Base-by-base conservation (phyloP, 2,888 invertebrate species). In the Ypsolopha sequella region DNA sequence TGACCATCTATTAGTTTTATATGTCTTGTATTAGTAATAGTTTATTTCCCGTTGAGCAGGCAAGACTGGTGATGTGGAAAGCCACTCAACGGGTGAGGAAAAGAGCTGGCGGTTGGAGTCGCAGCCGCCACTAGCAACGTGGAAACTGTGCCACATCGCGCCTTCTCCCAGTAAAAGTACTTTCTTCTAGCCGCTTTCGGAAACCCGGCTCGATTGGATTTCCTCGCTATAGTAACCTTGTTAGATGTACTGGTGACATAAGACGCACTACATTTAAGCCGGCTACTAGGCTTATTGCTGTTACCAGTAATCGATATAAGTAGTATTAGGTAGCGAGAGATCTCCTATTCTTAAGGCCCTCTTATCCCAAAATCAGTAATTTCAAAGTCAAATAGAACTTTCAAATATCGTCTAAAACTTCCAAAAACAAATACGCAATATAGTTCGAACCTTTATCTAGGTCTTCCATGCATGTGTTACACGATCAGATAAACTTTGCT, bases 101-200 rank as follows among this genome's bases (percentile, higher is more conserved):
- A 65, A 53, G 55, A 45, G 44, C 52, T 39, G 43, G 36, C 35
- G 50, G 33, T 13, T 7, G 41, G 38, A 34, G 36, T 24, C 38
- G 36, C 24, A 33, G 35, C 38, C 34, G 14, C 4, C 38, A 6
- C 10, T 39, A 11, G 24, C 46, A 39, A 11, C 80, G 80, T 84
- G 82, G 85, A 84, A 86, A 86, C 85, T 84, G 74, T 81, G 85
- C 70, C 85, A 80, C 69, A 64, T 68, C 71, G 70, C 66, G 68
- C 70, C 69, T 73, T 74, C 80, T 78, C 76, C 70, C 65, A 84
- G 84, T 82, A 86, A 85, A 85, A 86, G 84, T 81, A 82, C 84
- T 86, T 85, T 85, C 85, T 82, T 85, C 79, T 64, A 70, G 73
- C 80, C 80, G 80, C 80, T 82, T 84, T 84, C 81, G 74, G 80